Percentiles rank a stretch among this genome's conserved stretches.
Evolutionary conservation across 2,113 vertebrate species (phyloP).

Genomic region (Apeltes quadracus): DNA sequence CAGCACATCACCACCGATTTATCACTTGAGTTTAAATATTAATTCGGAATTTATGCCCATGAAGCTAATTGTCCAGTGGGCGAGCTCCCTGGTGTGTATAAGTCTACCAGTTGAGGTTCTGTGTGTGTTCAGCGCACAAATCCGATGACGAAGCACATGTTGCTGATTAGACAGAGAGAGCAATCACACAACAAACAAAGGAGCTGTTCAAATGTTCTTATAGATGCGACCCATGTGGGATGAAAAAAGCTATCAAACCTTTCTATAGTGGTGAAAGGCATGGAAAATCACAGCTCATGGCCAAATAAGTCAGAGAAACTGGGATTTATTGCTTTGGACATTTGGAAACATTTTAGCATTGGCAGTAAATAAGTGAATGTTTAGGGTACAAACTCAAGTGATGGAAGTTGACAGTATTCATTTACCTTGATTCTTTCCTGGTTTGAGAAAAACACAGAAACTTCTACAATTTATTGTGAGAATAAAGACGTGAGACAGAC

Average conservation of each 20-base stretch:
- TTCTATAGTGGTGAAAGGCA: slow-evolving; percentile 37
- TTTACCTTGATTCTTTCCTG: slow-evolving; percentile 20
- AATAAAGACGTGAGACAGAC: slow-evolving; percentile 31
- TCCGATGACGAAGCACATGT: slow-evolving; percentile 55
- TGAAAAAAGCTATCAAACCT: slow-evolving; percentile 42
- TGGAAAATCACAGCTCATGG: slow-evolving; percentile 47
- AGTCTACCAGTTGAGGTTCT: slow-evolving; percentile 40
- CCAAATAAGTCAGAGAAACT: slow-evolving; percentile 26
- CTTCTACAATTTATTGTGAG: slow-evolving; percentile 9
- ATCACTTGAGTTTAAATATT: slow-evolving; percentile 30
- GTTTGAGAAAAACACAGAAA: slow-evolving; percentile 1
- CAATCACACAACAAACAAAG: slow-evolving; percentile 68
- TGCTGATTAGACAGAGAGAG: slow-evolving; percentile 57
- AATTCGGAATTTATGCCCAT: background rate
- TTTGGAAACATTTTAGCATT: slow-evolving; percentile 16
- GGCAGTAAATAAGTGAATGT: slow-evolving; percentile 17
- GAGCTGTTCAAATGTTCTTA: slow-evolving; percentile 52
- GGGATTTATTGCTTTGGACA: slow-evolving; percentile 24
- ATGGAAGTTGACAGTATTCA: slow-evolving; percentile 30
- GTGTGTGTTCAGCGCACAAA: slow-evolving; percentile 48
- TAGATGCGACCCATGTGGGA: slow-evolving; percentile 48
- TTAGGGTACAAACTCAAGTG: slow-evolving; percentile 13
- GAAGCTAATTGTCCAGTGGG: slow-evolving; percentile 50
- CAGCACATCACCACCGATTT: slow-evolving; percentile 22
- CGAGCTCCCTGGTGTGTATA: slow-evolving; percentile 37